Evolutionary conservation across 1,140 invertebrate genomes (phyloP), one percentile per base, ranked within the genome.

Genomic region (Coelopa frigida): DNA sequence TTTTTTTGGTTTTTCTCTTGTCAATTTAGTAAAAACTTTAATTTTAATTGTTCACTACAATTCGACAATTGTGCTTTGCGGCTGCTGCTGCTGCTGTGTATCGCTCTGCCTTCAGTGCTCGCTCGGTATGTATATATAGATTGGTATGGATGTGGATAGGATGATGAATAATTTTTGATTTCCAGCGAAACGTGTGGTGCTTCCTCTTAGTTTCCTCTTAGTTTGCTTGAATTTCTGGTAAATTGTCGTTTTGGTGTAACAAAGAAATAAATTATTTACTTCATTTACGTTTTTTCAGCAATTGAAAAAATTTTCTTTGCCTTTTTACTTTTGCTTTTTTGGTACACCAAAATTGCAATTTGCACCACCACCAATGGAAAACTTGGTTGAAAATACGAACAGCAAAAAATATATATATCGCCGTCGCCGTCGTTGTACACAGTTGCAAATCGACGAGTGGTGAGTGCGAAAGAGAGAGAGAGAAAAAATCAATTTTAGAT

Each of bases 271-370:
- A 29, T 36, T 36, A 6, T 17, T 8, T 8, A 36, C 14, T 36
- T 15, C 6, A 11, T 15, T 6, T 8, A 8, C 15, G 6, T 6
- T 15, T 36, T 36, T 39, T n/a, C 8, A 29, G 8, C 27, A n/a
- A 8, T 8, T 8, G n/a, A 33, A 14, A 33, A 44, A 23, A 20
- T 44, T 32, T 44, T 33, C 27, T 46, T 46, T 22, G n/a, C 36
- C 22, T 50, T 24, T 40, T 51, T 56, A 55, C 47, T 54, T 55
- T 59, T 53, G 46, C 51, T 65, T 66, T 61, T 62, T 65, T 66
- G 53, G 62, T 66, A 66, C 62, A 66, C 62, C 58, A 65, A 65
- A 66, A 66, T 65, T 58, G 56, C 58, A 66, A 65, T 61, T 65
- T 56, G 62, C 62, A 66, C 62, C 61, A 60, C 59, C 59, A 50